Percentiles rank a stretch among this genome's conserved stretches.
phyloP scores from a whole-genome alignment of 2,888 invertebrate genomes.

The Bibio marci region DNA sequence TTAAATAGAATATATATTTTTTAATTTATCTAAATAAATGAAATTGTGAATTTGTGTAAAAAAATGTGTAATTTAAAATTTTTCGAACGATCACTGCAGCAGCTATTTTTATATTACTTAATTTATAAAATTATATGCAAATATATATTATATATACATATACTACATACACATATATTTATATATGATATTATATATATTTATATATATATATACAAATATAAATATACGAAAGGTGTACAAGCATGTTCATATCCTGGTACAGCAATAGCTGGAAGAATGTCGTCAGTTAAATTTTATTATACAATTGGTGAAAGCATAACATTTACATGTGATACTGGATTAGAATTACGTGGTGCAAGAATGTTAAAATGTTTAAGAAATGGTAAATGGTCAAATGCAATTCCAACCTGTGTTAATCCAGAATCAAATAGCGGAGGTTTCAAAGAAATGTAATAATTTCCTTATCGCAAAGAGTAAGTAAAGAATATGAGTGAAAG shows the following conservation, averaged over 20 bases:
- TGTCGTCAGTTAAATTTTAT: conserved; percentile 76
- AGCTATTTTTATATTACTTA: conserved; percentile 4
- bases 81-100: no score
- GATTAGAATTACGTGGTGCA: conserved; percentile 55
- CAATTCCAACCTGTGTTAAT: conserved; percentile 54
- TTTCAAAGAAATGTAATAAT: neutral
- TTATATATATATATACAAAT: no score
- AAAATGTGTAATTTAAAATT: no score
- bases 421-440: conserved; percentile 6
- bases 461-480: neutral
- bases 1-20: no score
- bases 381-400: conserved; percentile 74
- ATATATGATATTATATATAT: no score
- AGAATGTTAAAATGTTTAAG: conserved; percentile 62
- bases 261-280: conserved; percentile 67
- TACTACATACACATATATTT: no score
- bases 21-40: no score
- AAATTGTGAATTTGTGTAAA: no score
- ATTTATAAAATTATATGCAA: neutral
- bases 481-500: no score
- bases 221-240: no score
- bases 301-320: conserved; percentile 75
- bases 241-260: conserved; percentile 78
- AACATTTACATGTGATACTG: conserved; percentile 67
- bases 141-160: neutral